Base-by-base conservation (phyloP, 2,797 vertebrate genomes). In the Myripristis murdjan region DNA sequence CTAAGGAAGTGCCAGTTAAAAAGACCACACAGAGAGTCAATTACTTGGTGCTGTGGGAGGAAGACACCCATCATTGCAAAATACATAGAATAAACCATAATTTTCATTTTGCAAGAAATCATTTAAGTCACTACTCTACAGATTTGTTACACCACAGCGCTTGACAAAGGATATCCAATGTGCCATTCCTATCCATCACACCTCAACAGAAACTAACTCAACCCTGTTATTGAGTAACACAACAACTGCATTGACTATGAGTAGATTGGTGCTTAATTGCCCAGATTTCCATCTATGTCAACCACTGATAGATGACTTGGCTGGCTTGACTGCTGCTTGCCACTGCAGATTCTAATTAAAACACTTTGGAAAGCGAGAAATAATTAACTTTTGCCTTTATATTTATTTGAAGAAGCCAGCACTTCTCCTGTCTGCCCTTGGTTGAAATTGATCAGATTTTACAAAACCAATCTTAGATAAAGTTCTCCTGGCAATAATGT, bases 261-360 rank as follows among this genome's bases (percentile, higher is more conserved):
- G 54, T 57, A 67, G 52, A 75, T 65, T 56, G 51, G 58, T 6
- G 15, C 73, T 68, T 81, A 77, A 87, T 77, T 85, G 64, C 61
- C 51, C 57, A 64, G 71, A 71, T 76, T 79, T 80, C 55, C 64
- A 71, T 77, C 56, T 41, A 64, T 12, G 52, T 73, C 64, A 73
- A 26, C 65, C 39, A 24, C 64, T 81, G 63, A 86, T 75, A 23
- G 67, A 81, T 73, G 64, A 12, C 57, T 77, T 59, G 33, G 55
- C 53, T 66, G 5, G 0, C 68, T 62, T 66, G 23, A 55, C 59
- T 54, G 31, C 53, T 63, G 39, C 69, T 48, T 72, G 64, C 70
- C 51, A 57, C 64, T 60, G 70, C 68, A 73, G 70, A 69, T 79
- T 79, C 55, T 73, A 79, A 83, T 81, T 81, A 77, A 70, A 65